Evolutionary conservation across 1,140 invertebrate species (phyloP).

Genomic region (Brachionus rubens): DNA sequence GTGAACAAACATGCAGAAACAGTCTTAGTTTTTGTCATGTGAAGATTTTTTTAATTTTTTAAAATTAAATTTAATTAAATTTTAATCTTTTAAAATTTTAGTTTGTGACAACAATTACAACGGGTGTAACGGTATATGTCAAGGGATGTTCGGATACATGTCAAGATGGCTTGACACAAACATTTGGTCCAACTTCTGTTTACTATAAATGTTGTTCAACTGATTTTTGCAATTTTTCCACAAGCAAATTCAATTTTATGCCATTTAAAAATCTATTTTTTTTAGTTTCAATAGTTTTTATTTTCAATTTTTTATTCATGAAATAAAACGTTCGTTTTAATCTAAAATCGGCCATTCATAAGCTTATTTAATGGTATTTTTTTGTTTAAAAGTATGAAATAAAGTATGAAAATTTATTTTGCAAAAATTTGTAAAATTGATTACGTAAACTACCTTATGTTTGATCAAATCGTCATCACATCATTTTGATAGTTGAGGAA

Average conservation of each 20-base stretch:
- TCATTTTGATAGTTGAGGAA: too few relatives aligned
- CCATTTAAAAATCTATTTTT: too few relatives aligned
- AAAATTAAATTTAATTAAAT: not conserved
- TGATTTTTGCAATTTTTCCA: constrained; percentile 31
- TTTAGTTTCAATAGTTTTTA: too few relatives aligned
- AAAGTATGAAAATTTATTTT: too few relatives aligned
- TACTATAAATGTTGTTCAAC: not conserved
- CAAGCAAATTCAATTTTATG: not conserved
- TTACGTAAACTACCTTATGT: too few relatives aligned
- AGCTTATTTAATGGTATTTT: too few relatives aligned
- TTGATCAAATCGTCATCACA: too few relatives aligned
- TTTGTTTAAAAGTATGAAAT: too few relatives aligned
- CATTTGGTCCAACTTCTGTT: constrained; percentile 14
- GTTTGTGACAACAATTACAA: constrained; percentile 12
- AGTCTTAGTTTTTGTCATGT: constrained; percentile 30
- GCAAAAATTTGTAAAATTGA: too few relatives aligned
- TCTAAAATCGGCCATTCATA: too few relatives aligned
- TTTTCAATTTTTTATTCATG: too few relatives aligned
- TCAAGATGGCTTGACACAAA: not conserved
- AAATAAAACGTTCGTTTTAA: too few relatives aligned
- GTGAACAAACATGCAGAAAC: not conserved
- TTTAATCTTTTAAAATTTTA: not conserved
- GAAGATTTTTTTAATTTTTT: not conserved
- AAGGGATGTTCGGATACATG: not conserved
- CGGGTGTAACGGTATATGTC: not conserved